Base-by-base conservation (phyloP, 2,888 invertebrate species). In the Agonopterix subpropinquella region DNA sequence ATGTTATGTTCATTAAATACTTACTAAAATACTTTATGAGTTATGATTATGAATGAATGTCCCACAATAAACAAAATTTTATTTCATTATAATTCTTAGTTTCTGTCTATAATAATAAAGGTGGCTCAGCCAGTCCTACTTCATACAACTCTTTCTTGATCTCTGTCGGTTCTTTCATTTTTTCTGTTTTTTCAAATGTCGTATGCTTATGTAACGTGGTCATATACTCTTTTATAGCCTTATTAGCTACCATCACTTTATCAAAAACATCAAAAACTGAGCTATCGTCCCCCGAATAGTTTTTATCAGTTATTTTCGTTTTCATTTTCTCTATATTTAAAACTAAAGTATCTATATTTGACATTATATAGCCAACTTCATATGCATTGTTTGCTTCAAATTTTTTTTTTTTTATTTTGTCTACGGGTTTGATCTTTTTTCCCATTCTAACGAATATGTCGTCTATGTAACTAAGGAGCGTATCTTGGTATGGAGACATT, bases 291-390 rank as follows among this genome's bases (percentile, higher is more conserved):
- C 68, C 71, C 0, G 45, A 0, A 1, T 49, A 11, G 5, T 58
- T 63, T 45, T 68, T 61, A 0, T 46, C 39, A 1, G 60, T 61
- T 57, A 74, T 56, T 9, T 71, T 63, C 0, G 43, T 45, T 36
- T 55, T 68, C 41, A 76, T 43, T 41, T 68, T 68, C 0, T 50
- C 56, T 44, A 78, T 54, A 55, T 67, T 71, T 0, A 62, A 53
- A 2, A 65, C 59, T 10, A 77, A 54, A 1, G 67, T 67, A n/a
- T 79, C 78, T 0, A 79, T 52, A 37, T 68, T 77, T 0, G 77
- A 71, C 2, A 73, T 50, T 0, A 78, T 63, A 18, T 78, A 79
- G 0, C 80, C 80, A 0, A 77, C 64, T 51, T 56, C 67, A 36
- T 64, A 77, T 2, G 58, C 53, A 3, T 64, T 54, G 1, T 66